Base-by-base conservation (phyloP, 1,140 invertebrate genomes). In the Camponotus floridanus region DNA sequence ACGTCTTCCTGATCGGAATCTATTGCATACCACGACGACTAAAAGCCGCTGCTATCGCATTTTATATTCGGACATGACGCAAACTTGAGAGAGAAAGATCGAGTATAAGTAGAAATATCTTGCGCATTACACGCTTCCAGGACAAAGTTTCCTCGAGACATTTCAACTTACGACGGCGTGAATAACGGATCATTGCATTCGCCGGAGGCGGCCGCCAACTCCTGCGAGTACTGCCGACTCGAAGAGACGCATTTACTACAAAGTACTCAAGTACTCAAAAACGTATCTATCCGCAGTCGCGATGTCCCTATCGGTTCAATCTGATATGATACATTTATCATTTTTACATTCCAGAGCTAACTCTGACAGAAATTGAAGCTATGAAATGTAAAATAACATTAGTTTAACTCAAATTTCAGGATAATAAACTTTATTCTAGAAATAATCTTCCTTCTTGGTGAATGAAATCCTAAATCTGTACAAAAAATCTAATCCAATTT, bases 111-210 rank as follows among this genome's bases (percentile, higher is more conserved):
- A 57, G 59, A 57, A 84, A 84, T 84, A 84, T 84, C 76, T 84
- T 59, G 68, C 45, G 55, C 76, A 86, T 84, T 83, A 84, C 76
- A 11, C 39, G 42, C 59, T 70, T 74, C 45, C 36, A 67, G 48
- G 76, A 80, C n/a, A 21, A 86, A 81, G 70, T 86, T 76, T 81
- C 26, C 76, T 51, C 36, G 61, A 80, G 78, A 70, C 74, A 86
- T 86, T 81, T 83, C 85, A 71, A 70, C 59, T 86, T 70, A 70
- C 78, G 51, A 81, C 86, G 59, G 64, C 68, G 80, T 83, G 81
- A 90, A 87, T 90, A 90, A 89, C 88, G 86, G 86, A 81, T 81
- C 80, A 67, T 87, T 79, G 86, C 86, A 70, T 78, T 89, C 70
- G 74, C 85, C 61, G 42, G 65, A 57, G 85, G 85, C 88, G 55